Evolutionary conservation across 2,113 vertebrate species (phyloP), one percentile per base, ranked within the genome.

Genomic region (Pavo muticus): DNA sequence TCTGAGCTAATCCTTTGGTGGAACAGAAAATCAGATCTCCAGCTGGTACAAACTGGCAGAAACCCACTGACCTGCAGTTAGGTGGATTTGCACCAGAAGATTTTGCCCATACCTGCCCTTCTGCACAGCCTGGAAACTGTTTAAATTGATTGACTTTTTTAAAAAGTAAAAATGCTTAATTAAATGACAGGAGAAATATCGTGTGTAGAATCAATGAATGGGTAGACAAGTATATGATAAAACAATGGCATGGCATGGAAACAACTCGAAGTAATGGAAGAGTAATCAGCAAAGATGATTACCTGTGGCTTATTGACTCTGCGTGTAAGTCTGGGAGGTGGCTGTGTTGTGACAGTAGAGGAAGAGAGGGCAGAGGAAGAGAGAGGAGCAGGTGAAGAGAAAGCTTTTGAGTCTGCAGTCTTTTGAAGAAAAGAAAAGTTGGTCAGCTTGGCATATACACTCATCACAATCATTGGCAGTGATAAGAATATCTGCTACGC

Each of bases 301-400:
- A 97, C 96, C 97, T 97, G 96, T 71, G 94, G 44, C 74, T 96
- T 94, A 96, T 54, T 97, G 97, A 96, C 94, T 94, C 96, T 97
- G 94, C 47, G 60, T 96, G 94, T 95, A 89, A 96, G 87, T 95
- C 96, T 96, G 94, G 97, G 96, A 94, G 96, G 97, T 92, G 96
- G 96, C 75, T 95, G 95, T 81, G 92, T 96, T 93, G 96, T 95
- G 96, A 97, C 96, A 95, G 96, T 89, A 97, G 95, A 96, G 85
- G 97, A 96, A 91, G 96, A 94, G 86, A 97, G 96, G 88, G 95
- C 92, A 95, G 95, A 96, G 87, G 97, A 94, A 97, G 94, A 94
- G 71, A 97, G 78, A 92, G 88, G 88, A 96, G 91, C 88, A 91
- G 95, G 91, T 95, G 95, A 94, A 95, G 95, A 96, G 68, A 96